A percentile compares a stretch with the other conserved stretches of the same genome.
phyloP scores from a whole-genome alignment of 1,140 invertebrate genomes.

The Contarinia nasturtii region DNA sequence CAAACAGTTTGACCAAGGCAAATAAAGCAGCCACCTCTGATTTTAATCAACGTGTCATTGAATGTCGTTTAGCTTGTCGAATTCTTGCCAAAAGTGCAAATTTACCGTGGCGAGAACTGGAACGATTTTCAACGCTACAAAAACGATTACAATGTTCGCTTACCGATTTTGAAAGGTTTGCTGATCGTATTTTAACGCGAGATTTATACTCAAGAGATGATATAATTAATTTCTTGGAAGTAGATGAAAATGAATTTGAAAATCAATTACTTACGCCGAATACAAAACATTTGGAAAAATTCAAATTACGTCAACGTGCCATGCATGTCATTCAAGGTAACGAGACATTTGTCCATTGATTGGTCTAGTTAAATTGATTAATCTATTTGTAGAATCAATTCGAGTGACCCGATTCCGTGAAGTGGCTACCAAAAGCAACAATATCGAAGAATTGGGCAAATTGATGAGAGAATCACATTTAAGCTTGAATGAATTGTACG shows the following conservation, averaged over 20 bases:
- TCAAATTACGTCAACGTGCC: conserved; percentile 69
- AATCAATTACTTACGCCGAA: conserved; percentile 43
- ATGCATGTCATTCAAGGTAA: conserved; percentile 51
- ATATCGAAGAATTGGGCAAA: conserved; percentile 42
- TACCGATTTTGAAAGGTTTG: conserved; percentile 45
- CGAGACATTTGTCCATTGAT: background rate
- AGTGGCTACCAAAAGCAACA: conserved; percentile 29
- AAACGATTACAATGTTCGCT: conserved; percentile 36
- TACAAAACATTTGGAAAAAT: conserved; percentile 43
- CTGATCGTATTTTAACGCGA: conserved; percentile 41
- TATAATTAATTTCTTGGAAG: conserved; percentile 41
- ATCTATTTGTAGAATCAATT: conserved; percentile 41
- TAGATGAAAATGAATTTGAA: conserved; percentile 43
- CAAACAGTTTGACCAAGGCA: conserved; percentile 72
- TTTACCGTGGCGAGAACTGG: conserved; percentile 35
- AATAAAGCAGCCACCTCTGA: conserved; percentile 87
- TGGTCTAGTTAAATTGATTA: background rate
- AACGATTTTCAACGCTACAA: conserved; percentile 52
- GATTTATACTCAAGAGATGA: conserved; percentile 59
- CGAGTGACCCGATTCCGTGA: conserved; percentile 57
- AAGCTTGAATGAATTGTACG: conserved; percentile 70
- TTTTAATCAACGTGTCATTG: conserved; percentile 86
- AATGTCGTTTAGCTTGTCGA: conserved; percentile 76
- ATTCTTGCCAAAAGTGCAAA: background rate
- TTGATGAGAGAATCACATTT: conserved; percentile 81